phyloP scores from a whole-genome alignment of 2,113 vertebrate species.

The Rhabdornis inornatus region DNA sequence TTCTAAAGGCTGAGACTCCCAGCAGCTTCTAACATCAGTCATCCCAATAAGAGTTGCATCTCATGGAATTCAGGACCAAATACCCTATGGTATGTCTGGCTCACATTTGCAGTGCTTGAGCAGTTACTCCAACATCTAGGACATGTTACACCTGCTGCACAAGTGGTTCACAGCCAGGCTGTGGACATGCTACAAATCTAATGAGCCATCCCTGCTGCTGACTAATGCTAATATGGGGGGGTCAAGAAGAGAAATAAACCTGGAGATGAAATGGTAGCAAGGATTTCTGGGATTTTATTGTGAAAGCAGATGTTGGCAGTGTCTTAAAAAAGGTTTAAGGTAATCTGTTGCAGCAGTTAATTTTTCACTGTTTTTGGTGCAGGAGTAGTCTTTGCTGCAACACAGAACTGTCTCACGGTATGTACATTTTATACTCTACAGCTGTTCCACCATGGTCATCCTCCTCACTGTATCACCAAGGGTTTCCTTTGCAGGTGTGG shows the following conservation, averaged over 20 bases:
- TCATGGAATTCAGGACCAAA: not conserved
- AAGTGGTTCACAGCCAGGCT: not conserved
- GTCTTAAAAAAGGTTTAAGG: not conserved
- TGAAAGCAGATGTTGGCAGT: not conserved
- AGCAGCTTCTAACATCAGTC: not conserved
- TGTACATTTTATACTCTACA: not conserved
- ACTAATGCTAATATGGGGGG: not conserved
- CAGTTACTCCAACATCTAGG: not conserved
- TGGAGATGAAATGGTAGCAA: not conserved
- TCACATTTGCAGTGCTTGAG: not conserved
- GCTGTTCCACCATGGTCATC: not conserved
- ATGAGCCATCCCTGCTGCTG: not conserved
- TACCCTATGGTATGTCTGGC: rapidly evolving
- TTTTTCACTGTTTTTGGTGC: not conserved
- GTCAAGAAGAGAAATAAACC: not conserved
- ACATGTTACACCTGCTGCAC: not conserved
- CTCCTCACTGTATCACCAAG: not conserved
- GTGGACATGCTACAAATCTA: not conserved
- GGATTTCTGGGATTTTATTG: not conserved
- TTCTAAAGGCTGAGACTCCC: not conserved
- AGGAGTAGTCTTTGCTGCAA: not conserved
- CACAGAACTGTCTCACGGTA: not conserved
- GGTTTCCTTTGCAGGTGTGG: not conserved
- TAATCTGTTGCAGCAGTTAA: not conserved
- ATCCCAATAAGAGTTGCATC: not conserved